Conservation (phyloP, 2,113 vertebrate genomes). For the rat (Rattus norvegicus) region GRCr8 NC_086032.1:10508001-10508500, state of each 20-base stretch:
- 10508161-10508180: slow-evolving; percentile 11
- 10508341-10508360: slow-evolving; percentile 40
- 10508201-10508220: neutral
- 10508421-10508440: neutral
- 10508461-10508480: neutral
- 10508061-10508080: slow-evolving; percentile 67
- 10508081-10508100: slow-evolving; percentile 73
- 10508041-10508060: slow-evolving; percentile 51
- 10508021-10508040: slow-evolving; percentile 63
- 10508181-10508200: slow-evolving; percentile 50
- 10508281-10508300: slow-evolving; percentile 68
- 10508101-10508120: slow-evolving; percentile 79
- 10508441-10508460: neutral
- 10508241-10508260: neutral
- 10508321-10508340: slow-evolving; percentile 59
- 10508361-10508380: neutral
- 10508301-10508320: slow-evolving; percentile 69
- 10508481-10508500: neutral
- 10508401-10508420: neutral
- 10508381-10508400: slow-evolving; percentile 1
- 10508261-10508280: neutral
- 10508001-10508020: slow-evolving; percentile 81
- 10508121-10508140: slow-evolving; percentile 78
- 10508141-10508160: slow-evolving; percentile 74
- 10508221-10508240: neutral